Base-by-base conservation (phyloP, 2,888 invertebrate genomes). In the Plusia festucae region DNA sequence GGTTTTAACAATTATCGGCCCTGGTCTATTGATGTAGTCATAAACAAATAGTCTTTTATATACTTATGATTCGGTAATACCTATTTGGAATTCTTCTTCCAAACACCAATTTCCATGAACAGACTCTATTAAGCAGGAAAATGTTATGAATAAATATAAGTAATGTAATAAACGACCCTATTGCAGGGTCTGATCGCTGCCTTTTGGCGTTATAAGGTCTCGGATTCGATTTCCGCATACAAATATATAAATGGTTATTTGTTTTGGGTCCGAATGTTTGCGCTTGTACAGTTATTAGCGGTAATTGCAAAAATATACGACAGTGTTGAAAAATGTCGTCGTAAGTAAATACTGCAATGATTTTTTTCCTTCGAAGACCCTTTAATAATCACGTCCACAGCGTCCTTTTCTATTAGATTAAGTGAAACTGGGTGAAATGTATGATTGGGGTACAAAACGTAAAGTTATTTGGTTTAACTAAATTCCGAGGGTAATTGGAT, bases 141-240 rank as follows among this genome's bases (percentile, higher is more conserved):
- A 49, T 49, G 20, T 49, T 20, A 20, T 9, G 46, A 18, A 49
- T 49, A 49, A 49, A 49, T 49, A 49, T 20, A 49, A 49, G 46
- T 49, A 49, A 49, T 49, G 46, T 49, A 49, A 49, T 49, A 49
- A 18, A 49, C 46, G 18, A 13, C 20, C 46, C 46, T 49, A 20
- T 11, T 13, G 20, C 46, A 46, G 20, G 46, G 46, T 46, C 46
- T 49, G 46, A 49, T 49, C 46, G 46, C 44, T 16, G 16, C 46
- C 20, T 49, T 40, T 46, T 46, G 16, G 46, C 46, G 46, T 20
- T 49, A 49, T n/a, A 20, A 49, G 46, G 46, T 20, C 46, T 20
- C 46, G 20, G 11, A 49, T 49, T 49, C 46, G 46, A 49, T 49
- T 49, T 49, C 46, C 46, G 46, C 20, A 49, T 20, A 49, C 46